These are phyloP conservation scores for Melolontha melolontha DNA, from an alignment of 2,888 invertebrate genomes.

Conservation along the genomic window DNA sequence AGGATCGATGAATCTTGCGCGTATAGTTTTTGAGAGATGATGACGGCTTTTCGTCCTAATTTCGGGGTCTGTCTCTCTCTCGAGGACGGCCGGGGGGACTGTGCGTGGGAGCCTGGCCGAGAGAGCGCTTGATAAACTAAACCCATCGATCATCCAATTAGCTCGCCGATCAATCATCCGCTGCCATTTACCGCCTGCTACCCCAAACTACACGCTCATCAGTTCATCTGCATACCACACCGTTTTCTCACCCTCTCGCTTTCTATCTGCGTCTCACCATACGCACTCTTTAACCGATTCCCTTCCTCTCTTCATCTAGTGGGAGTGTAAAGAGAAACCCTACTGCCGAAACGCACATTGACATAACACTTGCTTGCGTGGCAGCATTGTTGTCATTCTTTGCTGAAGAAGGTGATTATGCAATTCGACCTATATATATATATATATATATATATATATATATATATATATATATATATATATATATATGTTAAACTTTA, in stretches of 20 bases:
- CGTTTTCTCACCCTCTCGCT: conserved; percentile 8
- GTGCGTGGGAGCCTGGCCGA: conserved; percentile 39
- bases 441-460: no score
- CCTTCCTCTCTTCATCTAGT: conserved; percentile 44
- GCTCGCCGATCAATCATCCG: conserved; percentile 79
- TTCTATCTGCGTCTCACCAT: not conserved
- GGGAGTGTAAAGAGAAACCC: conserved; percentile 16
- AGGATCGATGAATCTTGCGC: conserved; percentile 43
- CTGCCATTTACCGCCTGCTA: conserved; percentile 66
- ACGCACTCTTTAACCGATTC: conserved; percentile 42
- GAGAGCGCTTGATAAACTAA: conserved; percentile 64
- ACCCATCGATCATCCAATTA: conserved; percentile 86
- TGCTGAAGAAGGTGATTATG: not conserved
- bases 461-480: no score
- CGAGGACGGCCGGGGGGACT: conserved; percentile 18
- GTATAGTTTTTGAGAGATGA: conserved; percentile 47
- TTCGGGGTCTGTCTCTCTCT: conserved; percentile 32
- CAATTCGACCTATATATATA: no score
- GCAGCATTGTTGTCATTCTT: conserved; percentile 30
- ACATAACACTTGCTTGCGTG: conserved; percentile 27
- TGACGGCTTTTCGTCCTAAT: conserved; percentile 45
- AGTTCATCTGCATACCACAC: conserved; percentile 64
- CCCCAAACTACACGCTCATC: conserved; percentile 58
- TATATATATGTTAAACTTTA: no score
- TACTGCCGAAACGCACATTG: conserved; percentile 7